Conservation (phyloP, 2,797 vertebrate species). For the Acomys russatus region DNA sequence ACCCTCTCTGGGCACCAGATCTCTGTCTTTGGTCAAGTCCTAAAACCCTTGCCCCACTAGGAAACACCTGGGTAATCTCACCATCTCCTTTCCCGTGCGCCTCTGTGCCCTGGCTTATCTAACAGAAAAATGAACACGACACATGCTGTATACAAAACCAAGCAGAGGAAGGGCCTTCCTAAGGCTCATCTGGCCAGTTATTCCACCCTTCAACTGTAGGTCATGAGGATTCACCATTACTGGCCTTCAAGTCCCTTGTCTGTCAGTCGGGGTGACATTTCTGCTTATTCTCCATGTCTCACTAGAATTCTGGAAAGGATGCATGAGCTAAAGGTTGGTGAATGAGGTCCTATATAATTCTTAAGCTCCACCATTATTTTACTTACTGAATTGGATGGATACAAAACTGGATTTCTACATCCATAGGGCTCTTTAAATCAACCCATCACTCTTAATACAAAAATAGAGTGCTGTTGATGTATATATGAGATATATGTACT, state of each 20-base stretch:
- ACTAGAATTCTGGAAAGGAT: constrained; percentile 12
- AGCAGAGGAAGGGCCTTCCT: neutral
- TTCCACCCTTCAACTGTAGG: neutral
- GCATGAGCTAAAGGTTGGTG: constrained; percentile 5
- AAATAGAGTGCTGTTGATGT: neutral
- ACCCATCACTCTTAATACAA: constrained; percentile 38
- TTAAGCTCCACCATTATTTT: constrained; percentile 18
- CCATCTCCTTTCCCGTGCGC: neutral
- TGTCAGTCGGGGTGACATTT: neutral
- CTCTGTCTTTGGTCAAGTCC: neutral
- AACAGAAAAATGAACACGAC: neutral
- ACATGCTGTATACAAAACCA: neutral
- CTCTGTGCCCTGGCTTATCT: neutral
- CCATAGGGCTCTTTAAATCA: neutral
- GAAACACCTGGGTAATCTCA: neutral
- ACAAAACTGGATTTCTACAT: constrained; percentile 5
- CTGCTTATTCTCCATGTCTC: neutral
- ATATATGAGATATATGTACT: neutral
- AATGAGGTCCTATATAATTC: neutral
- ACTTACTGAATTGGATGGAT: neutral
- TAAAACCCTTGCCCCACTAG: neutral
- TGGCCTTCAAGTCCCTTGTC: neutral
- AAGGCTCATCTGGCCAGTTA: neutral
- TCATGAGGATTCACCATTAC: neutral
- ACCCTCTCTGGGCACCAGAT: rapidly evolving